Evolutionary conservation across 2,797 vertebrate genomes (phyloP).

Genomic region (Danio kyathit): DNA sequence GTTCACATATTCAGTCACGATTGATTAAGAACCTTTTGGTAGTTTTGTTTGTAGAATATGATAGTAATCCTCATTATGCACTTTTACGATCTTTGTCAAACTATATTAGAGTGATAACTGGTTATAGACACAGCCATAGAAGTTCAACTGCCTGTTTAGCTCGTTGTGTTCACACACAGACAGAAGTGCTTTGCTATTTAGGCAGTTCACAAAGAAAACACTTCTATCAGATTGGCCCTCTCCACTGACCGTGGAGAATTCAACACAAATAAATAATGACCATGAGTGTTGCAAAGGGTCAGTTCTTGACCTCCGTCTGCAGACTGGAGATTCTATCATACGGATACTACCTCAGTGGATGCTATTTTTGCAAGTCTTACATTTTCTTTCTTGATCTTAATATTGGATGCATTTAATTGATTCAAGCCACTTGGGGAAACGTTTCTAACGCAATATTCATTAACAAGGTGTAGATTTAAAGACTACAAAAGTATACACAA

Average conservation of each 20-base stretch:
- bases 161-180: conserved; percentile 12
- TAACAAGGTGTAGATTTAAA: background rate
- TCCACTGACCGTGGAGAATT: conserved; percentile 32
- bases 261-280: conserved; percentile 47
- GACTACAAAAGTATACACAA: no score
- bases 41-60: background rate
- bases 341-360: conserved; percentile 22
- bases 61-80: background rate
- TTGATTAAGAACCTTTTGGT: background rate
- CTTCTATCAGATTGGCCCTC: conserved; percentile 40
- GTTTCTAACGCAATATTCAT: background rate
- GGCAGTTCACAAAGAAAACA: conserved; percentile 35
- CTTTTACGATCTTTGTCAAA: background rate
- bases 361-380: conserved; percentile 5
- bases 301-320: conserved; percentile 30
- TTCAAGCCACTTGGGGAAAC: background rate
- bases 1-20: background rate
- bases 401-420: background rate
- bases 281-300: conserved; percentile 12
- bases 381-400: background rate
- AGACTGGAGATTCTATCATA: conserved; percentile 53
- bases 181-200: background rate
- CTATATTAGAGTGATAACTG: background rate
- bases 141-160: background rate
- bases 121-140: background rate